These are phyloP conservation scores for Ailurus styani DNA, from an alignment of 2,113 vertebrate genomes.

Conservation along the genomic window DNA sequence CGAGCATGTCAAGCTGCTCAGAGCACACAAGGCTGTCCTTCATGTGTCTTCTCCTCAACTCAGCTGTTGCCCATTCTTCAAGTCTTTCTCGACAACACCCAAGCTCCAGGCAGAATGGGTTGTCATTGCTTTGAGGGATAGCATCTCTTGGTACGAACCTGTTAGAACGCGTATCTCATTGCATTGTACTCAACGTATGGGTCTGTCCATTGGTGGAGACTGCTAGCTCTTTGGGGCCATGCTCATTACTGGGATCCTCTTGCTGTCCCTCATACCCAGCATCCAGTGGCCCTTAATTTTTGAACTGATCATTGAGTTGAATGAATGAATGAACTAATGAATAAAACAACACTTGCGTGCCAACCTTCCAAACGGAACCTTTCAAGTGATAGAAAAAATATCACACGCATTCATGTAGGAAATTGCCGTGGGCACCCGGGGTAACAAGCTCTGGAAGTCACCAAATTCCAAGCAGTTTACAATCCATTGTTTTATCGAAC, in stretches of 20 bases:
- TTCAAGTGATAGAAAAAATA: neutral
- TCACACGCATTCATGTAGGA: neutral
- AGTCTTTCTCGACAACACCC: neutral
- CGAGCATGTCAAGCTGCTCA: neutral
- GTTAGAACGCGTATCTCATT: neutral
- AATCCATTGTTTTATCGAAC: constrained; percentile 70
- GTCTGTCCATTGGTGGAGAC: neutral
- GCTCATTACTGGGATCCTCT: neutral
- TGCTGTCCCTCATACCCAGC: neutral
- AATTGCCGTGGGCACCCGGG: neutral
- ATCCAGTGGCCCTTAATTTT: neutral
- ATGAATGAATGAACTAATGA: neutral
- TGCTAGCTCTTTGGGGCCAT: neutral
- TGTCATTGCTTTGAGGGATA: too few relatives aligned
- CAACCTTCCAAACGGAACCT: neutral
- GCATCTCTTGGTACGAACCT: neutral
- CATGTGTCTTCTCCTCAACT: neutral
- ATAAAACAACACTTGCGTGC: neutral
- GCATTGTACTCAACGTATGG: neutral
- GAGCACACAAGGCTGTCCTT: neutral
- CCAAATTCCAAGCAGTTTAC: constrained; percentile 69
- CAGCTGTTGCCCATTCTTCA: neutral
- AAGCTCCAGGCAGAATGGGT: neutral
- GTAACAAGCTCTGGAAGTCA: constrained; percentile 53
- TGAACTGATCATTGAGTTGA: neutral